Evolutionary conservation across 1,140 invertebrate species (phyloP).

Genomic region (Oedothorax gibbosus): DNA sequence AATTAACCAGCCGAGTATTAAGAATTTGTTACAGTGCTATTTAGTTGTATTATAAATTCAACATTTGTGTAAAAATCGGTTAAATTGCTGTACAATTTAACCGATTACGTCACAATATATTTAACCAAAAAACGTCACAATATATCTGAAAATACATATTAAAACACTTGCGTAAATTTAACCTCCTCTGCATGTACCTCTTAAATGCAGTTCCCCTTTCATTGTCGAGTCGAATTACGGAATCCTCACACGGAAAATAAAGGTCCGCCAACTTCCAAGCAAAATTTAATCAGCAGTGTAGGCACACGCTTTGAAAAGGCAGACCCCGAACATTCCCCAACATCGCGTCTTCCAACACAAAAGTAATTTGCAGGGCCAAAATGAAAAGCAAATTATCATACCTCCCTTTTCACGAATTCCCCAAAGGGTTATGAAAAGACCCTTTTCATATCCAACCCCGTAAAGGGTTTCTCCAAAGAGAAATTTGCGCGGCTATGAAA

Average conservation of each 20-base stretch:
- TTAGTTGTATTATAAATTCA: too few relatives aligned
- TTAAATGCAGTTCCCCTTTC: neutral
- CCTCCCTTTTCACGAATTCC: neutral
- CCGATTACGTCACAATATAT: too few relatives aligned
- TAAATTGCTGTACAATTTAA: too few relatives aligned
- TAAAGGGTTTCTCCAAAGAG: neutral
- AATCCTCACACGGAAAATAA: neutral
- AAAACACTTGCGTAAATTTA: too few relatives aligned
- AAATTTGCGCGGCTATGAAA: neutral
- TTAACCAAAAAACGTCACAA: too few relatives aligned
- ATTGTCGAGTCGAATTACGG: constrained; percentile 9
- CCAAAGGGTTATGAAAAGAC: constrained; percentile 26
- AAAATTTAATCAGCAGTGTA: constrained; percentile 13
- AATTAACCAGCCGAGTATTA: too few relatives aligned
- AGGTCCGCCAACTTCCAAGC: neutral
- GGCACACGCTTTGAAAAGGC: neutral
- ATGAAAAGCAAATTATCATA: constrained; percentile 20
- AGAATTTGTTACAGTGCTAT: too few relatives aligned
- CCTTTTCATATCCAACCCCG: constrained; percentile 24
- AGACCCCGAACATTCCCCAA: neutral
- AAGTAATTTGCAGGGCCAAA: constrained; percentile 5
- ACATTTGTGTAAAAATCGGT: too few relatives aligned
- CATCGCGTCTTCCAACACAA: neutral
- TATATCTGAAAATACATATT: too few relatives aligned
- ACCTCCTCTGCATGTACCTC: too few relatives aligned